Conservation (phyloP, 2,888 invertebrate genomes). For the Oxyscelio sp. region DNA sequence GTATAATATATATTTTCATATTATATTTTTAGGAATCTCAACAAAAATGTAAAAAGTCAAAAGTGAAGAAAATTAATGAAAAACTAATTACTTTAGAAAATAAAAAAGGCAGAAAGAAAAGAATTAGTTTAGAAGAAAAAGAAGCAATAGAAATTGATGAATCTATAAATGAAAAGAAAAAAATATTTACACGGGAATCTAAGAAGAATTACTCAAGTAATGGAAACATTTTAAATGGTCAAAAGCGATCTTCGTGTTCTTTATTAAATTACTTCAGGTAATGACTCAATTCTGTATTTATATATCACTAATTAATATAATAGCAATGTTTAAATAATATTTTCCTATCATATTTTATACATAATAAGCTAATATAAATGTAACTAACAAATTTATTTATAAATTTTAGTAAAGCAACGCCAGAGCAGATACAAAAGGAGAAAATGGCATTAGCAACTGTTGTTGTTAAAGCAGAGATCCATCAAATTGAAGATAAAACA, state of each 20-base stretch:
- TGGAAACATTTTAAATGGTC: constrained; percentile 30
- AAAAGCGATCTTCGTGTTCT: constrained; percentile 46
- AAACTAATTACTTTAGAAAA: constrained; percentile 23
- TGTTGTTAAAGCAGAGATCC: constrained; percentile 83
- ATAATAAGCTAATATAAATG: not conserved
- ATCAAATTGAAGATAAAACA: constrained; percentile 60
- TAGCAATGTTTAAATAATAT: not conserved
- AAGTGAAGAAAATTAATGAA: constrained; percentile 39
- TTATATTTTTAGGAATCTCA: too few species aligned
- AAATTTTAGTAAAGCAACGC: constrained; percentile 77
- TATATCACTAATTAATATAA: not conserved
- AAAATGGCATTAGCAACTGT: constrained; percentile 77
- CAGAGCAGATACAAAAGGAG: constrained; percentile 78
- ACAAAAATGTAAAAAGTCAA: too few species aligned
- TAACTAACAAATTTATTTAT: not conserved
- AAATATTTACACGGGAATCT: constrained; percentile 26
- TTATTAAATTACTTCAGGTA: constrained; percentile 65
- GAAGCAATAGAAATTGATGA: constrained; percentile 25
- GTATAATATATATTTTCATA: too few species aligned
- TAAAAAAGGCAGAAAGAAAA: constrained; percentile 27
- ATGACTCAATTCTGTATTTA: not conserved
- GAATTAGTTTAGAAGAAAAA: constrained; percentile 12
- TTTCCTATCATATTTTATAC: not conserved
- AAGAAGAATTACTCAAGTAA: constrained; percentile 32
- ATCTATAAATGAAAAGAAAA: constrained; percentile 32